phyloP scores from a whole-genome alignment of 2,888 invertebrate species.

The Teinopalpus imperialis region DNA sequence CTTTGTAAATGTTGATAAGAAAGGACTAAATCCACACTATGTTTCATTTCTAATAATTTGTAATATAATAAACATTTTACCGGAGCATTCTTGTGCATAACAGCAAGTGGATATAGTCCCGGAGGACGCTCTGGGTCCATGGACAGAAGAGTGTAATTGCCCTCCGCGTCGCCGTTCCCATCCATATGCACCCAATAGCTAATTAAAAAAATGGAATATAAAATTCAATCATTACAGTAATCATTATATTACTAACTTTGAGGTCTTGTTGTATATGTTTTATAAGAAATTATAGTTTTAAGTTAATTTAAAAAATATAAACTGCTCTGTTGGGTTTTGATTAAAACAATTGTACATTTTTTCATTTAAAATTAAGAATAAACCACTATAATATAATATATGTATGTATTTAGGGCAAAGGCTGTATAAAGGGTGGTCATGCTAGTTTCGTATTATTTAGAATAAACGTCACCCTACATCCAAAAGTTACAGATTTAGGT shows the following conservation, averaged over 20 bases:
- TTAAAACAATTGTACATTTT: no score
- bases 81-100: slow-evolving; percentile 87
- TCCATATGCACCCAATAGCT: slow-evolving; percentile 97
- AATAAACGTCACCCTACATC: not conserved
- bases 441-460: slow-evolving; percentile 5
- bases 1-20: slow-evolving; percentile 14
- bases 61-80: no score
- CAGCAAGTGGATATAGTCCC: slow-evolving; percentile 89
- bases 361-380: no score
- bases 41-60: slow-evolving; percentile 50
- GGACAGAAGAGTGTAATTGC: slow-evolving; percentile 94
- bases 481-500: no score
- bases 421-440: slow-evolving; percentile 2
- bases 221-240: no score
- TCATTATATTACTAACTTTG: no score
- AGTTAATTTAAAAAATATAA: no score
- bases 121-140: slow-evolving; percentile 73
- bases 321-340: no score
- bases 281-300: no score
- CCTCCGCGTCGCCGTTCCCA: slow-evolving; percentile 95
- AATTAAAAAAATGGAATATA: slow-evolving; percentile 26
- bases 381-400: no score
- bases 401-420: no score
- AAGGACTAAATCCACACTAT: not conserved
- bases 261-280: no score